These are phyloP conservation scores for Urocynchramus pylzowi DNA, from an alignment of 2,113 vertebrate species.

Conservation along the genomic window DNA sequence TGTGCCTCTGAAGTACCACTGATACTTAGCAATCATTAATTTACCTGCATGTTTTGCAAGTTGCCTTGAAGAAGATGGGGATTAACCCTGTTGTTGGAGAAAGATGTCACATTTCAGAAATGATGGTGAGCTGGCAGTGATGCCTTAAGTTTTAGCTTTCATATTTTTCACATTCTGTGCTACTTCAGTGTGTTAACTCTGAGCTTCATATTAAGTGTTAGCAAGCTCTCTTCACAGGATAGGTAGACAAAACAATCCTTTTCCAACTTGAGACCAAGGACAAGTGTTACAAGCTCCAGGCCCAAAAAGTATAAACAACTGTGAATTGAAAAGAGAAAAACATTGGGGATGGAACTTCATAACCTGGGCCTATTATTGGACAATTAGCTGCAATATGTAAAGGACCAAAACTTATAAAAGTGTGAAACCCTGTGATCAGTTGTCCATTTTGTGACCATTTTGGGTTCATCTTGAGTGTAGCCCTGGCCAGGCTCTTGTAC, in stretches of 20 bases:
- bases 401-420: not conserved
- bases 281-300: not conserved
- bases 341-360: not conserved
- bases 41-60: not conserved
- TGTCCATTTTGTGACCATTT: not conserved
- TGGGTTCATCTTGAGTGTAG: not conserved
- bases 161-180: not conserved
- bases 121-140: not conserved
- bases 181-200: not conserved
- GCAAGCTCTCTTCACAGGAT: not conserved
- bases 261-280: not conserved
- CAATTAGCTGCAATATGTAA: not conserved
- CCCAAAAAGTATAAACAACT: not conserved
- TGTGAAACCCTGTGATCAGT: not conserved
- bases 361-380: not conserved
- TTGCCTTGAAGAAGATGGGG: not conserved
- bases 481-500: not conserved
- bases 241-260: not conserved
- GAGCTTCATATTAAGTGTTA: not conserved
- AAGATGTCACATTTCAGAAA: not conserved
- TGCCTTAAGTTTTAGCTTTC: not conserved
- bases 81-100: not conserved
- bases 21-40: not conserved
- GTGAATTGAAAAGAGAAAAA: not conserved
- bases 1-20: not conserved